phyloP scores from a whole-genome alignment of 2,888 invertebrate species.

The Limenitis camilla region DNA sequence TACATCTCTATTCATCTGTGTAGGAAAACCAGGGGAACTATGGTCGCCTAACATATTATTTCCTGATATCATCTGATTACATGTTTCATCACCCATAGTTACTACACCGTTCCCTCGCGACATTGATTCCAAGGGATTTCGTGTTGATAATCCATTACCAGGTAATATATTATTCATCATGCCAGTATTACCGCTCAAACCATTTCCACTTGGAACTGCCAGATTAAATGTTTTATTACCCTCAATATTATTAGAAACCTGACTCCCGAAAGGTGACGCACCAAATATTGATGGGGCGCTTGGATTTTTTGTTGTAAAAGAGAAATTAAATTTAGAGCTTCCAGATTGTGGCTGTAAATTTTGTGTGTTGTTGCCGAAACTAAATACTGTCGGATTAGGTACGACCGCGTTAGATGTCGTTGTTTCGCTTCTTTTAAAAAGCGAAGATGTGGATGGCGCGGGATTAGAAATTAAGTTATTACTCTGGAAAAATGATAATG shows the following conservation, averaged over 20 bases:
- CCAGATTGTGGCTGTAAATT: conserved; percentile 30
- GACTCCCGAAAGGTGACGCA: conserved; percentile 28
- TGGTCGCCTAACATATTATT: no score
- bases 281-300: conserved; percentile 32
- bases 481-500: conserved; percentile 34
- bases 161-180: conserved; percentile 14
- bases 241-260: conserved; percentile 24
- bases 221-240: conserved; percentile 28
- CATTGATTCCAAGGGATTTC: conserved; percentile 20
- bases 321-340: conserved; percentile 48
- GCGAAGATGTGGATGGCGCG: conserved; percentile 23
- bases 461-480: conserved; percentile 17
- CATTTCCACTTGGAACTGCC: conserved; percentile 5
- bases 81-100: conserved; percentile 25
- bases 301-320: conserved; percentile 38
- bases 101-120: conserved; percentile 7
- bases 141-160: conserved; percentile 17
- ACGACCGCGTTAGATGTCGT: conserved; percentile 9
- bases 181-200: background rate
- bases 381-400: conserved; percentile 38
- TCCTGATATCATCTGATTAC: no score
- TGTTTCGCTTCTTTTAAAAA: conserved; percentile 33
- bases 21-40: no score
- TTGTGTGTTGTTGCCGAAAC: conserved; percentile 36
- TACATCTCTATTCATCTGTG: no score